Base-by-base conservation (phyloP, 1,140 invertebrate genomes). In the Rhysida immarginata region DNA sequence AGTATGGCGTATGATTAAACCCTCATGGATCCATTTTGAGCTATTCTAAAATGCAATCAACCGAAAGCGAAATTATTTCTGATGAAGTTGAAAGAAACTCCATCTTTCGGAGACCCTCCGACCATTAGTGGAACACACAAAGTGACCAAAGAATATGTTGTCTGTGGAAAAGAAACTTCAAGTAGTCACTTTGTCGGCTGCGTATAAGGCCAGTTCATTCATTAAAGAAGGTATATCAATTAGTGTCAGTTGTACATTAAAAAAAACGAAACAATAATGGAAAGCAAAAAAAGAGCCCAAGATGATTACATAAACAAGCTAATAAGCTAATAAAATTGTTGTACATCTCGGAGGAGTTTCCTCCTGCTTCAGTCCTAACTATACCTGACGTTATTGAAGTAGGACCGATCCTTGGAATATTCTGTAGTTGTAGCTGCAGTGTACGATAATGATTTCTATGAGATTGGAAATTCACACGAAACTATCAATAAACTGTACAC, bases 391-490 rank as follows among this genome's bases (percentile, higher is more conserved):
- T 35, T 35, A 35, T 35, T 35, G 29, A 5, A 16, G 29, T 35
- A 35, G 29, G 29, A 35, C 29, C 16, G 29, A 35, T 35, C 16
- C 29, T 35, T 35, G 29, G 29, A 35, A 35, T 16, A 35, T 35
- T 35, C 29, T 35, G 29, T 16, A 35, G 29, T 35, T 35, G 29
- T 35, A 35, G 29, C 16, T 35, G 29, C 29, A 35, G 29, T 35
- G 29, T 2, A 16, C 63, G 16, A 26, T 54, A 53, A 43, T 5
- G 16, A 56, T 46, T 45, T 53, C 56, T 60, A 58, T 11, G 45
- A 26, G 29, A 53, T 48, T 49, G 5, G 20, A 59, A 14, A 25
- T 49, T 51, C 26, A 11, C 41, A 48, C 25, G 23, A 3, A 29
- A 35, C 29, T 35, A 35, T 35, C 29, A 35, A 35, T 35, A 35